phyloP scores from a whole-genome alignment of 2,113 vertebrate species.

The Hydrochoerus hydrochaeris region DNA sequence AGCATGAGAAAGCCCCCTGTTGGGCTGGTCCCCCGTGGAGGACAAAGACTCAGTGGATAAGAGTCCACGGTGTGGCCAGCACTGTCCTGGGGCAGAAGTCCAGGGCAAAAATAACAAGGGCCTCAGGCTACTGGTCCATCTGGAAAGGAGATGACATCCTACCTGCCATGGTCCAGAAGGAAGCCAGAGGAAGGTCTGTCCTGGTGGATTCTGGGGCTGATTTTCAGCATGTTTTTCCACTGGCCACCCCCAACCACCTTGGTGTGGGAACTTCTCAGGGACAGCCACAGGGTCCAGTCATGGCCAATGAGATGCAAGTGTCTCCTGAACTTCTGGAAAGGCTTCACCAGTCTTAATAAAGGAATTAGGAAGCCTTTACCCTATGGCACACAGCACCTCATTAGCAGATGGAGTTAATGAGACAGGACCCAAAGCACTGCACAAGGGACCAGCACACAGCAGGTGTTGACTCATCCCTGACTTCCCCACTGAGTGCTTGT shows the following conservation, averaged over 20 bases:
- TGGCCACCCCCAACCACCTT: too few relatives aligned
- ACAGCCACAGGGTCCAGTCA: not conserved
- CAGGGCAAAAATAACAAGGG: not conserved
- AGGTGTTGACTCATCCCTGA: not conserved
- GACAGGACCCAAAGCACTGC: too few relatives aligned
- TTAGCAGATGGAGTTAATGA: not conserved
- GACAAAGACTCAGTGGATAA: not conserved
- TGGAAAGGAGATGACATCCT: not conserved
- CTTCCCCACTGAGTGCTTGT: fast-evolving
- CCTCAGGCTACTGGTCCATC: not conserved
- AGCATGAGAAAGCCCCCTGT: not conserved
- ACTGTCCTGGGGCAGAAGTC: not conserved
- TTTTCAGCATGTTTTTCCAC: not conserved
- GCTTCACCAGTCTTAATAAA: not conserved
- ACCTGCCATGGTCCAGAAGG: not conserved
- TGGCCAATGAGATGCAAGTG: not conserved
- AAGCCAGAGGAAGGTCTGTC: not conserved
- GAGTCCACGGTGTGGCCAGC: not conserved
- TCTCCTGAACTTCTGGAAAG: not conserved
- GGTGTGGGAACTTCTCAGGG: not conserved
- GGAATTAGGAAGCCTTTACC: not conserved
- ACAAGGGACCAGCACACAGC: not conserved
- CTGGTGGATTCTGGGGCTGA: not conserved
- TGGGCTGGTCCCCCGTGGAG: not conserved
- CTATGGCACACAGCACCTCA: not conserved